Evolutionary conservation across 2,797 vertebrate genomes (phyloP).

Genomic region (Sternarchorhynchus goeldii): DNA sequence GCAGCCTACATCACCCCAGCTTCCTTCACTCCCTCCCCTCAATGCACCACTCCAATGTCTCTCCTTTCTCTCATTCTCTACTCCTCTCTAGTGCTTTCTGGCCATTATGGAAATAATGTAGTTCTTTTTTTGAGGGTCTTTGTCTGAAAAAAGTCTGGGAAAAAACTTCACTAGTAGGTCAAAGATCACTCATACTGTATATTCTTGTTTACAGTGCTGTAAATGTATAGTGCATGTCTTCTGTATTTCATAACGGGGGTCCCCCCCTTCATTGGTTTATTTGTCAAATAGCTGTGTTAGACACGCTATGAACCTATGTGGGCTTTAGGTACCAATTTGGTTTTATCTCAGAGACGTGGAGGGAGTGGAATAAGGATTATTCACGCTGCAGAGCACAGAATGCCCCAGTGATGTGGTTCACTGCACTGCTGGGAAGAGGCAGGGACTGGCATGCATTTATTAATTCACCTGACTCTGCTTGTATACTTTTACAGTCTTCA

Average conservation of each 20-base stretch:
- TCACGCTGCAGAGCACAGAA: background rate
- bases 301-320: background rate
- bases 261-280: background rate
- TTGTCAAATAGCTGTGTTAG: background rate
- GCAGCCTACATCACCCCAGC: slow-evolving; percentile 28
- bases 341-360: background rate
- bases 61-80: slow-evolving; percentile 10
- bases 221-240: too few species aligned
- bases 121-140: too few species aligned
- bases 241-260: too few species aligned
- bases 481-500: background rate
- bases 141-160: too few species aligned
- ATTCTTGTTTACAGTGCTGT: too few species aligned
- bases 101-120: too few species aligned
- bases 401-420: background rate
- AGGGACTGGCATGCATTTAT: background rate
- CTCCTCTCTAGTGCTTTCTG: background rate
- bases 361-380: slow-evolving; percentile 3
- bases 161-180: too few species aligned
- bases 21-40: slow-evolving; percentile 40
- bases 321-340: background rate
- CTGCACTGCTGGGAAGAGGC: background rate
- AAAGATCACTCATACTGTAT: too few species aligned
- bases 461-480: background rate
- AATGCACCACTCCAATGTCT: slow-evolving; percentile 1